Evolutionary conservation across 2,888 invertebrate genomes (phyloP).

Genomic region (Lasioglossum villosulum): DNA sequence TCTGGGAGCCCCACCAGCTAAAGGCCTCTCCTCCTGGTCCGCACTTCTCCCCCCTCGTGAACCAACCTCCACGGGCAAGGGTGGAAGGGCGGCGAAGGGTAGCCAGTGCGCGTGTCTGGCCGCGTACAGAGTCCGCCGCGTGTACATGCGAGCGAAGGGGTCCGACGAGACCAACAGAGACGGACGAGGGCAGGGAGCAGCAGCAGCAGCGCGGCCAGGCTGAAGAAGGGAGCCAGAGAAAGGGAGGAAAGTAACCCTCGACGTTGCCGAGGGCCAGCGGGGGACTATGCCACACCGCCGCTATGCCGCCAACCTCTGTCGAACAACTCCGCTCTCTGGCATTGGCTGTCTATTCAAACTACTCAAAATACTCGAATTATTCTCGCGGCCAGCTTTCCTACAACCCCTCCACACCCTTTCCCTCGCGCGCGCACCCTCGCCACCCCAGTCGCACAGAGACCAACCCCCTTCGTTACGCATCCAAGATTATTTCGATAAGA

Average conservation of each 20-base stretch:
- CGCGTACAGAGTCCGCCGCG: constrained; percentile 55
- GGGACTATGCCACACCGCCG: constrained; percentile 25
- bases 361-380: constrained; percentile 67
- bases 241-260: constrained; percentile 63
- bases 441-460: background rate
- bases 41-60: constrained; percentile 3
- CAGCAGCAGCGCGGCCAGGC: constrained; percentile 29
- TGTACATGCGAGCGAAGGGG: constrained; percentile 14
- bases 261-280: constrained; percentile 66
- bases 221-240: constrained; percentile 46
- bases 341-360: constrained; percentile 61
- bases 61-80: constrained; percentile 30
- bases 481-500: constrained; percentile 15
- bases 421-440: background rate
- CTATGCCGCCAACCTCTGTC: constrained; percentile 6
- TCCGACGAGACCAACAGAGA: background rate
- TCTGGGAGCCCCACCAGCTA: constrained; percentile 32
- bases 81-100: constrained; percentile 22
- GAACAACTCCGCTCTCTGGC: constrained; percentile 11
- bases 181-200: constrained; percentile 45
- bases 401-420: too few relatives aligned
- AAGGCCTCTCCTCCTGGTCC: constrained; percentile 43
- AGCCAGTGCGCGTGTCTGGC: constrained; percentile 61
- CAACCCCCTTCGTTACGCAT: constrained; percentile 6
- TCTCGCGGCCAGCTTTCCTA: constrained; percentile 20